Percentiles rank a stretch among this genome's conserved stretches.
These are phyloP conservation scores for Hypotaenidia okinawae DNA, from an alignment of 2,797 vertebrate genomes.

Conservation along the genomic window DNA sequence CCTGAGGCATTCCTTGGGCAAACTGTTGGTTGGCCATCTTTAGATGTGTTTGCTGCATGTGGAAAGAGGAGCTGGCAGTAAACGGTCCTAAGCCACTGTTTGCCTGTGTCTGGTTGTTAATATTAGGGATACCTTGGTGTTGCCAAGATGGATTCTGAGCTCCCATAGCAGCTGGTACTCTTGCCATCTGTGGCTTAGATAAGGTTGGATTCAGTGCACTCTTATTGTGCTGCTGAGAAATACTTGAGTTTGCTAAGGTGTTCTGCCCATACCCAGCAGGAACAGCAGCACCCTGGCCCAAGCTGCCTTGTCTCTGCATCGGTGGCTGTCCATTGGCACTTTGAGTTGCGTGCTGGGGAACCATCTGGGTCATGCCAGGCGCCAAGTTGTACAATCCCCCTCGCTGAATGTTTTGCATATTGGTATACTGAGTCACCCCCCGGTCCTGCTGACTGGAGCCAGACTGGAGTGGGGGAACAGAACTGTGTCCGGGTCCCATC, in stretches of 20 bases:
- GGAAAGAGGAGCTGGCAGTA: conserved; percentile 83
- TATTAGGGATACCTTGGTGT: conserved; percentile 81
- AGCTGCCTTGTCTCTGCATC: conserved; percentile 82
- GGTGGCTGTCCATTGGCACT: conserved; percentile 77
- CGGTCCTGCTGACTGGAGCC: conserved; percentile 85
- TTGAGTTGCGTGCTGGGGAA: conserved; percentile 77
- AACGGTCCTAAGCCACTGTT: conserved; percentile 82
- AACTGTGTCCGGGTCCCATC: conserved; percentile 82
- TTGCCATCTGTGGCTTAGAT: conserved; percentile 85
- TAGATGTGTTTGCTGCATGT: conserved; percentile 88
- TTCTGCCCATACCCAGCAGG: conserved; percentile 86
- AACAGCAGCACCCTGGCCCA: conserved; percentile 77
- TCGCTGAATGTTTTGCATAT: conserved; percentile 86
- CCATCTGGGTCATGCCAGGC: conserved; percentile 79
- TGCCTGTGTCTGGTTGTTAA: conserved; percentile 80
- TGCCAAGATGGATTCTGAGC: conserved; percentile 88
- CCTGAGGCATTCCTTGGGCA: conserved; percentile 79
- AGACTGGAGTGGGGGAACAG: conserved; percentile 80
- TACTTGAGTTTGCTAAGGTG: conserved; percentile 78
- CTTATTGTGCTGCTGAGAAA: conserved; percentile 88
- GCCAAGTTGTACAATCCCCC: conserved; percentile 85
- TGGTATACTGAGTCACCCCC: conserved; percentile 81
- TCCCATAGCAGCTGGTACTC: conserved; percentile 83
- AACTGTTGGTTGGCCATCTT: conserved; percentile 86
- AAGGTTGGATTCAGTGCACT: conserved; percentile 83